Evolutionary conservation across 2,888 invertebrate genomes (phyloP).

Genomic region (Cosmia pyralina): DNA sequence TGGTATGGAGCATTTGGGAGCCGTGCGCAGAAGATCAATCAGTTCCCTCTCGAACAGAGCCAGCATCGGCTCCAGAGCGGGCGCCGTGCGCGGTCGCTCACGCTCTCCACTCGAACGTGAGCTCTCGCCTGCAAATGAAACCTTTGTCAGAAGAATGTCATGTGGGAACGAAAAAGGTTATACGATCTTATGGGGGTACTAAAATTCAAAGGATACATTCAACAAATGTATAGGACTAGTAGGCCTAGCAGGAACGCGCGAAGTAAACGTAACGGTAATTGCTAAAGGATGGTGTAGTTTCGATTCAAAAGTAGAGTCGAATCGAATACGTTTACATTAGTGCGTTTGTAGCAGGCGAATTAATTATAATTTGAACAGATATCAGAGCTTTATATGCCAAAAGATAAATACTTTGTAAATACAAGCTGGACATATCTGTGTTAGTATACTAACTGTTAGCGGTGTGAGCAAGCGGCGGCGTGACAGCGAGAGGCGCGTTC

Average conservation of each 20-base stretch:
- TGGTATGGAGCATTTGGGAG: slow-evolving; percentile 95
- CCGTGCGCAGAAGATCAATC: slow-evolving; percentile 95
- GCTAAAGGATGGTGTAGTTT: neutral
- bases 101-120: slow-evolving; percentile 80
- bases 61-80: slow-evolving; percentile 92
- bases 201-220: neutral
- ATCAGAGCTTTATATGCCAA: neutral
- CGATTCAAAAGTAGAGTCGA: no score
- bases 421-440: neutral
- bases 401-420: neutral
- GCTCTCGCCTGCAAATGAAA: slow-evolving; percentile 73
- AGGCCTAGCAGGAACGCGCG: no score
- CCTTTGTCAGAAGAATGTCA: neutral
- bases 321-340: neutral
- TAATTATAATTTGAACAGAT: neutral
- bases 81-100: slow-evolving; percentile 90
- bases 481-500: slow-evolving; percentile 53
- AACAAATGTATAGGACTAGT: neutral
- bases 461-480: slow-evolving; percentile 66
- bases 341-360: neutral
- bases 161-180: neutral
- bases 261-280: neutral
- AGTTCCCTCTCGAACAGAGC: slow-evolving; percentile 96
- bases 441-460: slow-evolving; percentile 73
- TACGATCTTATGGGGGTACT: neutral